These are phyloP conservation scores for Sarcophaga subvicina DNA, from an alignment of 2,888 invertebrate species.

Conservation along the genomic window DNA sequence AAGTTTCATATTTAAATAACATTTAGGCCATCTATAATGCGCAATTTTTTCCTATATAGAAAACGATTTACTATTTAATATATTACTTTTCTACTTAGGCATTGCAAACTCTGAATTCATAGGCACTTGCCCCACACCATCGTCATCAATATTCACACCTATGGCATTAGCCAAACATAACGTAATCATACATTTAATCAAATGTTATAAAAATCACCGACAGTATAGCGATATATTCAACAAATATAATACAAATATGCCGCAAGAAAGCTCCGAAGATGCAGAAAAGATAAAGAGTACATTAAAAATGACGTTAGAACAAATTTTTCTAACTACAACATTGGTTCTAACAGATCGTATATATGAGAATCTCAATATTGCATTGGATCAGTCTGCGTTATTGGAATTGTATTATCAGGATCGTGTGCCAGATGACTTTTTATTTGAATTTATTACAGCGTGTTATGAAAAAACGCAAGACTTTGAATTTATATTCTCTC, in stretches of 20 bases:
- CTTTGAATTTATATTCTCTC: conserved; percentile 79
- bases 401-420: conserved; percentile 85
- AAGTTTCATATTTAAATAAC: not conserved
- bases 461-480: conserved; percentile 81
- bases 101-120: conserved; percentile 58
- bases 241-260: conserved; percentile 16
- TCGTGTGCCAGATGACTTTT: conserved; percentile 85
- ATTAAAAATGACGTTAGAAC: conserved; percentile 70
- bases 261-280: conserved; percentile 55
- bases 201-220: conserved; percentile 77
- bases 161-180: conserved; percentile 76
- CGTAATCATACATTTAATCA: conserved; percentile 77
- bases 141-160: conserved; percentile 68
- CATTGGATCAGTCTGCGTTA: conserved; percentile 83
- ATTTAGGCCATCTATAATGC: not conserved
- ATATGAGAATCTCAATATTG: conserved; percentile 75
- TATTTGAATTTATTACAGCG: conserved; percentile 84
- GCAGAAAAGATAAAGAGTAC: conserved; percentile 60
- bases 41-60: not conserved
- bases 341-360: conserved; percentile 78
- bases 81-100: conserved; percentile 30
- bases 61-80: not conserved
- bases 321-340: conserved; percentile 75
- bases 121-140: conserved; percentile 71
- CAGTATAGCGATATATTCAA: conserved; percentile 63